phyloP scores from a whole-genome alignment of 2,113 vertebrate species.

The Meleagris gallopavo region DNA sequence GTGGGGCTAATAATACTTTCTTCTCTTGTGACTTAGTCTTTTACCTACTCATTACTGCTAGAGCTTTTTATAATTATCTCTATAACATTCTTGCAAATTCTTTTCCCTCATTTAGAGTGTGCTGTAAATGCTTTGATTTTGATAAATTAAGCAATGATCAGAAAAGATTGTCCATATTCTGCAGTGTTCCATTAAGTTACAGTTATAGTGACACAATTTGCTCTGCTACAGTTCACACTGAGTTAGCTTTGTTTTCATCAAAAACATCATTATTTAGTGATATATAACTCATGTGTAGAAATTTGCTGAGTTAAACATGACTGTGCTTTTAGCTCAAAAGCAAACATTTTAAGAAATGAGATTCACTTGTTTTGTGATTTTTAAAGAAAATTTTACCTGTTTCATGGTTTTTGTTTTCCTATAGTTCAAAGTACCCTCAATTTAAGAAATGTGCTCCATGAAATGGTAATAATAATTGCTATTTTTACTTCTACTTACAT shows the following conservation, averaged over 20 bases:
- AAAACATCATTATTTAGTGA: slow-evolving; percentile 80
- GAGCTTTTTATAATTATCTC: slow-evolving; percentile 63
- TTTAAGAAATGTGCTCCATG: background rate
- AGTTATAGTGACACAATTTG: slow-evolving; percentile 59
- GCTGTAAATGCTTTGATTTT: slow-evolving; percentile 64
- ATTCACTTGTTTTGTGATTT: background rate
- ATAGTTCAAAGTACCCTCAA: background rate
- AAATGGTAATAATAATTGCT: background rate
- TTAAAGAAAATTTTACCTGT: background rate
- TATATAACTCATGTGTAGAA: slow-evolving; percentile 72
- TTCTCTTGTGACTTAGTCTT: background rate
- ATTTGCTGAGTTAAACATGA: slow-evolving; percentile 51
- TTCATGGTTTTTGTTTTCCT: background rate
- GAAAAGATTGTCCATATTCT: slow-evolving; percentile 72
- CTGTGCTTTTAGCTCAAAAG: slow-evolving; percentile 40
- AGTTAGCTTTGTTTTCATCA: slow-evolving; percentile 76
- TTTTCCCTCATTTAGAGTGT: slow-evolving; percentile 69
- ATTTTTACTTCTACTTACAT: background rate
- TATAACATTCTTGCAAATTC: slow-evolving; percentile 54
- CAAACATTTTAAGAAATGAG: background rate
- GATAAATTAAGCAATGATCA: slow-evolving; percentile 78
- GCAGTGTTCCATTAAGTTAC: slow-evolving; percentile 74
- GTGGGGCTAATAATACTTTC: background rate
- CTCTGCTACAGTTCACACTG: slow-evolving; percentile 72
- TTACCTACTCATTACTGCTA: background rate